These are phyloP conservation scores for Agriotes lineatus DNA, from an alignment of 2,888 invertebrate species.

Conservation along the genomic window DNA sequence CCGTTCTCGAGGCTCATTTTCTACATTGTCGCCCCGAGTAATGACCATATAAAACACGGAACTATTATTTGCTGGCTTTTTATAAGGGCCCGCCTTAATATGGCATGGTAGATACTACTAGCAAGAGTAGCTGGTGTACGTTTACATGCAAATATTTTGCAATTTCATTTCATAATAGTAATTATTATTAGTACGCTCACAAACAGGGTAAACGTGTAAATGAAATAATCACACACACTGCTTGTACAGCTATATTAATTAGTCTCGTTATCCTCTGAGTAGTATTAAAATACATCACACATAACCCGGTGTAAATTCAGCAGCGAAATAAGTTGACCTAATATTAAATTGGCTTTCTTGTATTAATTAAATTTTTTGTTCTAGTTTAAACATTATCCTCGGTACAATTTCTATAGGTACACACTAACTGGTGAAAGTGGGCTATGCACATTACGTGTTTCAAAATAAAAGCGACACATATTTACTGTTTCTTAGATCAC, in stretches of 20 bases:
- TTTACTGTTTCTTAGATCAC: too few species aligned
- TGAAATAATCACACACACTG: neutral
- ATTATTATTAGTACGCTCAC: conserved; percentile 1
- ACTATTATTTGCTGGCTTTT: conserved; percentile 25
- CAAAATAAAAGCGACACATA: too few species aligned
- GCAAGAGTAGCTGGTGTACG: neutral
- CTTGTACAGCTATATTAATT: neutral
- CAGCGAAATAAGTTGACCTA: too few species aligned
- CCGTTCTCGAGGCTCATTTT: conserved; percentile 28
- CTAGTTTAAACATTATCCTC: too few species aligned
- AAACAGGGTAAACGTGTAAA: neutral
- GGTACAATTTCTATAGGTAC: too few species aligned
- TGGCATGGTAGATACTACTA: conserved; percentile 9
- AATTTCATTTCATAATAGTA: neutral
- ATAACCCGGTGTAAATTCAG: too few species aligned
- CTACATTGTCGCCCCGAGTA: conserved; percentile 32
- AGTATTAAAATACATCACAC: too few species aligned
- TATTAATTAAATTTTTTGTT: too few species aligned
- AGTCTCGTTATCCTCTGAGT: too few species aligned
- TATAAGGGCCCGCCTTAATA: conserved; percentile 27
- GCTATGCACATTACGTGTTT: too few species aligned
- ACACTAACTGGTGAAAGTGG: too few species aligned
- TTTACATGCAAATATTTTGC: conserved; percentile 2
- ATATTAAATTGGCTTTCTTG: too few species aligned
- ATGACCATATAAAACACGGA: conserved; percentile 26